Percentiles rank a stretch among this genome's conserved stretches.
phyloP scores from a whole-genome alignment of 2,888 invertebrate genomes.

The Amphipyra berbera region DNA sequence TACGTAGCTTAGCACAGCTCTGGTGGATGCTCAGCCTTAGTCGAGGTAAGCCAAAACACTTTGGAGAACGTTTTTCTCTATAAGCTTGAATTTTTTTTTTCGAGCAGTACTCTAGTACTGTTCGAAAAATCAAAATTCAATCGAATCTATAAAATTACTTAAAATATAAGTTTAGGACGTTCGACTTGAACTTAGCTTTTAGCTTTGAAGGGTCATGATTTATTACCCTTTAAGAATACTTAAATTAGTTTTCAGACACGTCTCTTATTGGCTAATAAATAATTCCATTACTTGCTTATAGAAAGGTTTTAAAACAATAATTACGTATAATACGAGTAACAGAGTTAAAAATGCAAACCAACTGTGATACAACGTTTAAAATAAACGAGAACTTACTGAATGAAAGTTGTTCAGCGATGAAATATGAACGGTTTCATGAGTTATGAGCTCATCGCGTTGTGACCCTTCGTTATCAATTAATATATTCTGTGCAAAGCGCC shows the following conservation, averaged over 20 bases:
- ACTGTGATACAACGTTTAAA: conserved; percentile 16
- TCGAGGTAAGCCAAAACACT: too few species aligned
- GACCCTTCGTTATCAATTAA: conserved; percentile 81
- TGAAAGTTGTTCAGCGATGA: conserved; percentile 74
- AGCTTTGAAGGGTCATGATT: conserved; percentile 35
- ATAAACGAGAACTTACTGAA: conserved; percentile 54
- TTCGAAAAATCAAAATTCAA: too few species aligned
- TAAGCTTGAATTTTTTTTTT: too few species aligned
- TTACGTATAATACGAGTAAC: not conserved
- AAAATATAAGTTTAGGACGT: conserved; percentile 19
- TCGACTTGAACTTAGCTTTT: conserved; percentile 22
- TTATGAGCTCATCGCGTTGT: conserved; percentile 75
- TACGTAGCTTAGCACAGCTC: too few species aligned
- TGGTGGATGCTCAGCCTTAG: too few species aligned
- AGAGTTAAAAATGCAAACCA: conserved; percentile 36
- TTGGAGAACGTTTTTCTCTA: too few species aligned
- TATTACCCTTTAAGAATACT: conserved; percentile 42
- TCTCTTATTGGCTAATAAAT: conserved; percentile 35
- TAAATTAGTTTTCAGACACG: conserved; percentile 26
- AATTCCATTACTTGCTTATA: conserved; percentile 18
- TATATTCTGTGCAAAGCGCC: conserved; percentile 73
- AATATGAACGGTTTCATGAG: conserved; percentile 76
- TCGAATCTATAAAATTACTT: not conserved
- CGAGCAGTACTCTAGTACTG: too few species aligned
- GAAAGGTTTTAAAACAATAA: conserved; percentile 26